Evolutionary conservation across 2,113 vertebrate genomes (phyloP).

Genomic region (Hydrolagus affinis): DNA sequence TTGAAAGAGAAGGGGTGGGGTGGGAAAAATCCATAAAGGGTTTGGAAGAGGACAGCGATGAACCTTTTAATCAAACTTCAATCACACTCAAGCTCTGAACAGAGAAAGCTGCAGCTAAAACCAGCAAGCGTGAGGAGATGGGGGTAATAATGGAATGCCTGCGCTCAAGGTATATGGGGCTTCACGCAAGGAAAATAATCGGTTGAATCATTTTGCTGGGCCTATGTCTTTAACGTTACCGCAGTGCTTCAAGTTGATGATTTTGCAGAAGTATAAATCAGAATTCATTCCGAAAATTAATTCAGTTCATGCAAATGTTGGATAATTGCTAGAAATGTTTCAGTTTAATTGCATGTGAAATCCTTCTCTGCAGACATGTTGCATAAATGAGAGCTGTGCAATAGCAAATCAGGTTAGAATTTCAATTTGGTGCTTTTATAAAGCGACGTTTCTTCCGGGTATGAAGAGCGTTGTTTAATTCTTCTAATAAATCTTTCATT

Average conservation of each 20-base stretch:
- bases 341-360: constrained; percentile 3
- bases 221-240: background rate
- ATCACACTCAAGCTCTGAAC: no score
- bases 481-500: background rate
- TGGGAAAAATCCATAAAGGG: no score
- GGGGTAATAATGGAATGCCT: no score
- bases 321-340: constrained; percentile 4
- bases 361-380: background rate
- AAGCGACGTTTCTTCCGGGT: background rate
- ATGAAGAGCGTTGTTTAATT: background rate
- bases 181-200: background rate
- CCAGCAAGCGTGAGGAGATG: no score
- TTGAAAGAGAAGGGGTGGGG: no score
- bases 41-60: no score
- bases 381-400: background rate
- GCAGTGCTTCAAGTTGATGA: background rate
- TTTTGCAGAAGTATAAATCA: background rate
- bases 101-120: no score
- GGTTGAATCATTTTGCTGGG: background rate
- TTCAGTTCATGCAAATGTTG: background rate
- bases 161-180: no score
- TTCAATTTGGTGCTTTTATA: background rate
- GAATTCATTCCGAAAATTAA: background rate
- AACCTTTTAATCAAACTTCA: no score
- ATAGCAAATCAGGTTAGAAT: background rate